These are phyloP conservation scores for Cherax quadricarinatus DNA, from an alignment of 1,140 invertebrate genomes.

Conservation along the genomic window DNA sequence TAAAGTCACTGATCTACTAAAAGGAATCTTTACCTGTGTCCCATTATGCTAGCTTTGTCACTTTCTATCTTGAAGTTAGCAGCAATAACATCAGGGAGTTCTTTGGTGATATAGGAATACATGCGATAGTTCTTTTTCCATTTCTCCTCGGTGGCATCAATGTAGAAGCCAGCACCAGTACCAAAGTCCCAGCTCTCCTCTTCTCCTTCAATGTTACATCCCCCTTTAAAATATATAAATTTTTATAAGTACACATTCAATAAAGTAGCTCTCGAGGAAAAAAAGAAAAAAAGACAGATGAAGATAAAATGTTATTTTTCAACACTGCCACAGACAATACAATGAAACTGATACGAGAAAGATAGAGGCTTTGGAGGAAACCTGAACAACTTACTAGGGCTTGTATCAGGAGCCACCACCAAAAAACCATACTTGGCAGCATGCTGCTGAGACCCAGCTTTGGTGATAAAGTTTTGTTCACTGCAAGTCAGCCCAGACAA, in stretches of 20 bases:
- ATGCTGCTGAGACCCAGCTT: slow-evolving; percentile 93
- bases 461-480: slow-evolving; percentile 97
- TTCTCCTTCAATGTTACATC: slow-evolving; percentile 91
- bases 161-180: slow-evolving; percentile 95
- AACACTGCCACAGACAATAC: no score
- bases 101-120: slow-evolving; percentile 96
- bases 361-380: neutral
- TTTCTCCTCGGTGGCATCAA: slow-evolving; percentile 92
- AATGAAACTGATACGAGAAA: neutral
- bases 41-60: slow-evolving; percentile 75
- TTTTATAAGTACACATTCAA: no score
- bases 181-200: slow-evolving; percentile 96
- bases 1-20: no score
- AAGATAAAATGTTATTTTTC: no score
- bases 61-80: slow-evolving; percentile 82
- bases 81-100: slow-evolving; percentile 88
- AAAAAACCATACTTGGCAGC: slow-evolving; percentile 89
- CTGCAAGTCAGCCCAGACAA: slow-evolving; percentile 96
- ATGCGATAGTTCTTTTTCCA: slow-evolving; percentile 97
- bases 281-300: no score
- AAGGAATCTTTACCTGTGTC: slow-evolving; percentile 72
- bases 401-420: slow-evolving; percentile 96
- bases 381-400: slow-evolving; percentile 83
- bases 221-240: slow-evolving; percentile 79
- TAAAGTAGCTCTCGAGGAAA: no score